Percentiles rank a stretch among this genome's conserved stretches.
These are phyloP conservation scores for Nephrotoma guestfalica DNA, from an alignment of 2,888 invertebrate species.

Conservation along the genomic window DNA sequence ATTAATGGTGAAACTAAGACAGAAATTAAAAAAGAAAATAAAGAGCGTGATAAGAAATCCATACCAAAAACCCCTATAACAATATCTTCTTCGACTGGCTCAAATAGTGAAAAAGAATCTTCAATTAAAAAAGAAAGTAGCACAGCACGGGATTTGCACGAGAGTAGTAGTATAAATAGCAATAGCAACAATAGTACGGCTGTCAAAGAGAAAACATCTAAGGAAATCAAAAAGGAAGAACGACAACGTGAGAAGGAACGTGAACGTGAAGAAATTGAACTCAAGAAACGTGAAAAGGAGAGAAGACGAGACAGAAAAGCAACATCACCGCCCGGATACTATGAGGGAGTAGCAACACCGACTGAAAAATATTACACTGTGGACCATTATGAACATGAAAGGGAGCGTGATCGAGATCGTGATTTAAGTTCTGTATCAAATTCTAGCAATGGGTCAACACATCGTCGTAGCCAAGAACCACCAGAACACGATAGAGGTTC, in stretches of 20 bases:
- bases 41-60: slow-evolving; percentile 8
- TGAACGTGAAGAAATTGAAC: slow-evolving; percentile 19
- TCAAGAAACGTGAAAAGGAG: slow-evolving; percentile 35
- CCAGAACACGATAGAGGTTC: slow-evolving; percentile 46
- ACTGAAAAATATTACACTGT: slow-evolving; percentile 36
- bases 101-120: slow-evolving; percentile 10
- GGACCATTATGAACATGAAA: slow-evolving; percentile 34
- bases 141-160: slow-evolving; percentile 19
- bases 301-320: slow-evolving; percentile 47
- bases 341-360: slow-evolving; percentile 22
- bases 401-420: slow-evolving; percentile 41
- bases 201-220: slow-evolving; percentile 20
- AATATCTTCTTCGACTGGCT: slow-evolving; percentile 9
- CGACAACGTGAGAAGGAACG: slow-evolving; percentile 18
- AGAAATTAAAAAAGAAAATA: slow-evolving; percentile 12
- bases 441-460: slow-evolving; percentile 36
- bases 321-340: slow-evolving; percentile 23
- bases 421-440: slow-evolving; percentile 41
- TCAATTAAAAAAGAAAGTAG: slow-evolving; percentile 14
- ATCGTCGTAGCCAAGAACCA: slow-evolving; percentile 40
- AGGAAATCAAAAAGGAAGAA: slow-evolving; percentile 24
- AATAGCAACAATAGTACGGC: background rate
- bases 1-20: slow-evolving; percentile 29
- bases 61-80: slow-evolving; percentile 17
- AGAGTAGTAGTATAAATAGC: slow-evolving; percentile 8